These are phyloP conservation scores for Threskiornis aethiopicus DNA, from an alignment of 2,797 vertebrate species.

Conservation along the genomic window DNA sequence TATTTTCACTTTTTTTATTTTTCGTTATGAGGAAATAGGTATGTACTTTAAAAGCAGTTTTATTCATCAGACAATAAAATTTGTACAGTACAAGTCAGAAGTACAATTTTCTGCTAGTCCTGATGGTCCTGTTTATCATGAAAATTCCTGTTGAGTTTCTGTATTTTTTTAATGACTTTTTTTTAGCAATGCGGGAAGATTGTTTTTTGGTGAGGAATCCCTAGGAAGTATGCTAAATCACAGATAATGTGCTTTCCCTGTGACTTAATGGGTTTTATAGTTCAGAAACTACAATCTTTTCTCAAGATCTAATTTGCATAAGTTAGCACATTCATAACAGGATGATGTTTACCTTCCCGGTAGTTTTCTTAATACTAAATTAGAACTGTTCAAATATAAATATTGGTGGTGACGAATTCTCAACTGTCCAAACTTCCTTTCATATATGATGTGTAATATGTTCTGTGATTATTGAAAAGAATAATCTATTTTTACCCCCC, in stretches of 20 bases:
- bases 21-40: neutral
- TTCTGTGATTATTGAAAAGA: neutral
- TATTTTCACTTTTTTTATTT: neutral
- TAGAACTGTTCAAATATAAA: neutral
- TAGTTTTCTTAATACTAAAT: neutral
- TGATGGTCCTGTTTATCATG: neutral
- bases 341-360: neutral
- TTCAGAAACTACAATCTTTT: neutral
- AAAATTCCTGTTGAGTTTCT: neutral
- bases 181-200: neutral
- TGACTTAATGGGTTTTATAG: neutral
- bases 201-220: neutral
- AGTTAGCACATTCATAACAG: neutral
- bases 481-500: neutral
- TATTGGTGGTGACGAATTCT: neutral
- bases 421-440: neutral
- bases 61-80: neutral
- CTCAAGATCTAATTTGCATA: neutral
- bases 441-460: neutral
- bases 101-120: neutral
- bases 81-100: neutral
- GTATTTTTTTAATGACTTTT: neutral
- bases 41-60: neutral
- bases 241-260: neutral
- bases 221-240: constrained; percentile 7